Conservation (phyloP, 2,888 invertebrate genomes). For the Orchestes rusci region DNA sequence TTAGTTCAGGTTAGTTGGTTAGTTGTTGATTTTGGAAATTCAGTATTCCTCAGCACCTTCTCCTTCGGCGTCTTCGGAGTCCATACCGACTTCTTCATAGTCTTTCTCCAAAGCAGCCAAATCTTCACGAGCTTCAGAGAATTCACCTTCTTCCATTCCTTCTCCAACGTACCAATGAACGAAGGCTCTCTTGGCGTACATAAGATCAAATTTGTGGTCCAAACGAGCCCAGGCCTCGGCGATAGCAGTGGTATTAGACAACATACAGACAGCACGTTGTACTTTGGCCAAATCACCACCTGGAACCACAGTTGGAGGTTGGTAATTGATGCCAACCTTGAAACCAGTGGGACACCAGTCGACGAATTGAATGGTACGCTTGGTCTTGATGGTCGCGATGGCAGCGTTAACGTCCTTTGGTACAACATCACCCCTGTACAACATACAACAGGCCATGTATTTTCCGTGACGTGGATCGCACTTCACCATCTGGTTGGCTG, state of each 20-base stretch:
- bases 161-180: conserved; percentile 91
- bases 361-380: conserved; percentile 78
- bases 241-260: too few relatives aligned
- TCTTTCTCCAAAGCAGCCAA: conserved; percentile 73
- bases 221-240: conserved; percentile 93
- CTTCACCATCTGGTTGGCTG: conserved; percentile 89
- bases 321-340: too few relatives aligned
- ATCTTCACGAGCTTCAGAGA: conserved; percentile 81
- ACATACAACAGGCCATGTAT: conserved; percentile 93
- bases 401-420: conserved; percentile 85
- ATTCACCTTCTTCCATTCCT: conserved; percentile 83
- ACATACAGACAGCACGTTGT: conserved; percentile 92
- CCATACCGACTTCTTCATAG: conserved; percentile 71
- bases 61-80: too few relatives aligned
- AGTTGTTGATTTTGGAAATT: too few relatives aligned
- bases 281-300: conserved; percentile 87
- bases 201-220: conserved; percentile 91
- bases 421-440: conserved; percentile 55
- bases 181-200: conserved; percentile 94
- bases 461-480: conserved; percentile 87
- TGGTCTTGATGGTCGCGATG: conserved; percentile 91
- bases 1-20: too few relatives aligned
- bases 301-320: conserved; percentile 83
- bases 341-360: too few relatives aligned
- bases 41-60: too few relatives aligned